Conservation (phyloP, 1,140 invertebrate genomes). For the Caenorhabditis elegans region WBcel235 BX284605.5:4499001-4499500, state of each 20-base stretch:
- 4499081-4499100: background rate
- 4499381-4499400: background rate
- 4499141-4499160: background rate
- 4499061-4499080: background rate
- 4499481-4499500: slow-evolving; percentile 33
- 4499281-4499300: background rate
- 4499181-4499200: background rate
- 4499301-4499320: too few species aligned
- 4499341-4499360: slow-evolving; percentile 6
- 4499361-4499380: background rate
- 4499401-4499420: too few species aligned
- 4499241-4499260: background rate
- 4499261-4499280: background rate
- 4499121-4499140: background rate
- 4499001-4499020: too few species aligned
- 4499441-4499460: slow-evolving; percentile 2
- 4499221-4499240: background rate
- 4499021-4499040: too few species aligned
- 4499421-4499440: background rate
- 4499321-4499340: background rate
- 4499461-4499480: slow-evolving; percentile 33
- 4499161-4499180: background rate
- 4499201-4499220: background rate
- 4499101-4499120: background rate
- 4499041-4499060: background rate